Conservation (phyloP, 1,140 invertebrate species). For the Polyergus mexicanus region DNA sequence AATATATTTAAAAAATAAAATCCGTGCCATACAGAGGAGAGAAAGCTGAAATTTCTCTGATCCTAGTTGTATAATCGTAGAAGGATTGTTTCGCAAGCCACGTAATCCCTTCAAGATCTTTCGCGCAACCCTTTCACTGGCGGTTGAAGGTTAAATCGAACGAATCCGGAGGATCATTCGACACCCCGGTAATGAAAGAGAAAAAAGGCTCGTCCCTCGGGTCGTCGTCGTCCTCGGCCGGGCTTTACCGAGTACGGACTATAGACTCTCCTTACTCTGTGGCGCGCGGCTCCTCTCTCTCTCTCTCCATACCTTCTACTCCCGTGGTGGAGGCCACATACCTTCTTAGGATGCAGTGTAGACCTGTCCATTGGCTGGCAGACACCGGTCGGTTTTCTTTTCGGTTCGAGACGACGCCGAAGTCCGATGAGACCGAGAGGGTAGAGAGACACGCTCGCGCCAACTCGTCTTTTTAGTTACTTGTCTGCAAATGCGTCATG, state of each 20-base stretch:
- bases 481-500: slow-evolving; percentile 54
- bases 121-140: not conserved
- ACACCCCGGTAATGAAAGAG: slow-evolving; percentile 53
- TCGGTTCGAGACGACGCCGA: slow-evolving; percentile 66
- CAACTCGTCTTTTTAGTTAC: slow-evolving; percentile 22
- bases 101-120: slow-evolving; percentile 3
- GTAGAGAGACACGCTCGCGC: slow-evolving; percentile 22
- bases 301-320: slow-evolving; percentile 81
- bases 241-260: slow-evolving; percentile 74
- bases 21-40: not conserved
- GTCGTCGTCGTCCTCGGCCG: slow-evolving; percentile 62
- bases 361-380: slow-evolving; percentile 80
- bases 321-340: slow-evolving; percentile 80
- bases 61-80: not conserved
- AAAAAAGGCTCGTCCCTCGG: slow-evolving; percentile 68
- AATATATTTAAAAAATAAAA: slow-evolving; percentile 8
- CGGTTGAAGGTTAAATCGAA: not conserved
- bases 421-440: slow-evolving; percentile 63
- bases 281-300: slow-evolving; percentile 67
- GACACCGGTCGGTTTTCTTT: slow-evolving; percentile 81
- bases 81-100: not conserved
- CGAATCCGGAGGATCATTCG: slow-evolving; percentile 48
- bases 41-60: not conserved
- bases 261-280: slow-evolving; percentile 74
- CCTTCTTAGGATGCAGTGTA: slow-evolving; percentile 84